Base-by-base conservation (phyloP, 2,113 vertebrate species). In the Sorex fumeus region DNA sequence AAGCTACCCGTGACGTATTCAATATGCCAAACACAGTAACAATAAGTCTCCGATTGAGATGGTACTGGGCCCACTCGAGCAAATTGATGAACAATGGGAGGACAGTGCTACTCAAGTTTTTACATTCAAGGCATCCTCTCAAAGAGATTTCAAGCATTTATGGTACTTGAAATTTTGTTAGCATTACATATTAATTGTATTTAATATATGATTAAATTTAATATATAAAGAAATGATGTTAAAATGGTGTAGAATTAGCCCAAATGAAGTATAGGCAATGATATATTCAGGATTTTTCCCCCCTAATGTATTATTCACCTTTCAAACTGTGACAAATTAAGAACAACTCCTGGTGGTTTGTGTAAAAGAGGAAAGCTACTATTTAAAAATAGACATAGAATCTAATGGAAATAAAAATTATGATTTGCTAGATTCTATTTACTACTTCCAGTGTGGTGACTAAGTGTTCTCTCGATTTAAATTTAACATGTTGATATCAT, bases 61-160 rank as follows among this genome's bases (percentile, higher is more conserved):
- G n/a, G n/a, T n/a, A n/a, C n/a, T n/a, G n/a, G n/a, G n/a, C n/a
- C n/a, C n/a, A n/a, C n/a, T n/a, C n/a, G n/a, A n/a, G n/a, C n/a
- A n/a, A n/a, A n/a, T n/a, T n/a, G n/a, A n/a, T n/a, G n/a, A n/a
- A n/a, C n/a, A n/a, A n/a, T n/a, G n/a, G n/a, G n/a, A n/a, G n/a
- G n/a, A n/a, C n/a, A n/a, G n/a, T n/a, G n/a, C n/a, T 85, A 87
- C 19, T 70, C 30, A 64, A 66, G 28, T 84, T 72, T 88, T 74
- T 88, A 66, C 3, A 69, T 84, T 53, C 47, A 81, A 81, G 62
- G 34, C 40, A 74, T 93, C 79, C 83, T 93, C 45, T 32, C 93
- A 72, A 87, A 87, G 21, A 92, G 36, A 88, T 69, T 90, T 45
- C 36, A 91, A 85, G 70, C 36, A 82, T 75, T 76, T 85, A 50